Evolutionary conservation across 1,140 invertebrate species (phyloP).

Genomic region (Drosophila tropicalis): DNA sequence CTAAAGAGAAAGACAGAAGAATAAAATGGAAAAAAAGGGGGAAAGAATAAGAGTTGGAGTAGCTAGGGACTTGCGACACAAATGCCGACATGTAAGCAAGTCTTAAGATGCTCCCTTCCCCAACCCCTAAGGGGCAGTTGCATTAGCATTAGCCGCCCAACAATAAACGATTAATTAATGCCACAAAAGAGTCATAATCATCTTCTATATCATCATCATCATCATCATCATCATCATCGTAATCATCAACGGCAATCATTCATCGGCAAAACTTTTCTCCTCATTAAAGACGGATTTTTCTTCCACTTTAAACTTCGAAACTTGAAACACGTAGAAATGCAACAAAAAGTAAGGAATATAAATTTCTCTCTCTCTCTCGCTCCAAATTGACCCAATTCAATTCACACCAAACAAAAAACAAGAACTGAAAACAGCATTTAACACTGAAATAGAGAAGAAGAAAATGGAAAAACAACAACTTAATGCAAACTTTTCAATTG

Average conservation of each 20-base stretch:
- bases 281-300: constrained; percentile 58
- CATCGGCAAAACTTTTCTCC: constrained; percentile 48
- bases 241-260: constrained; percentile 38
- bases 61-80: constrained; percentile 43
- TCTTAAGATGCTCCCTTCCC: background rate
- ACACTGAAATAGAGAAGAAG: constrained; percentile 20
- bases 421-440: background rate
- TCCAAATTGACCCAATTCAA: constrained; percentile 2
- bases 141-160: constrained; percentile 42
- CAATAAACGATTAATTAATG: constrained; percentile 55
- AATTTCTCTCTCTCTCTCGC: constrained; percentile 30
- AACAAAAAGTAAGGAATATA: constrained; percentile 9
- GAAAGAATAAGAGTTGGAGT: background rate
- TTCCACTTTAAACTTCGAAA: constrained; percentile 53
- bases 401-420: constrained; percentile 4
- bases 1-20: background rate
- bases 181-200: constrained; percentile 45
- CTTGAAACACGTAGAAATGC: constrained; percentile 2
- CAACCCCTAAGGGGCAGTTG: constrained; percentile 25
- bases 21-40: background rate
- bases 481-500: constrained; percentile 10
- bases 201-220: background rate
- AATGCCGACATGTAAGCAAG: constrained; percentile 21
- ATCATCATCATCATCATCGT: constrained; percentile 1
- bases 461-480: constrained; percentile 11